Percentiles rank a stretch among this genome's conserved stretches.
phyloP scores from a whole-genome alignment of 92 coral and sea anemone genomes.

The Phenganax marumi region DNA sequence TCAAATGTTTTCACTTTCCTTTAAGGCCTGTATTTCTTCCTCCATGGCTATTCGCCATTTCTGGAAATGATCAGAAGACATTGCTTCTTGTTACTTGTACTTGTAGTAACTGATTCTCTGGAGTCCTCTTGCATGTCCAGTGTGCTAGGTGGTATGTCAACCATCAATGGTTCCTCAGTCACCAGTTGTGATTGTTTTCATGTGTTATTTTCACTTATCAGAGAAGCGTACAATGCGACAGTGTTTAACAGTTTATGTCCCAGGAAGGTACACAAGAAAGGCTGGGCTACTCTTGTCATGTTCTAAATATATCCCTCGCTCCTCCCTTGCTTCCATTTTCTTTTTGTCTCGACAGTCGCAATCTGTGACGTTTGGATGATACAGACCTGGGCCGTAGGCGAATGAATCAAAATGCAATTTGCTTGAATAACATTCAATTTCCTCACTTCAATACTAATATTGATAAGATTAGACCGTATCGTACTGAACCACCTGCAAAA shows the following conservation, averaged over 20 bases:
- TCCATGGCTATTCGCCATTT: slow-evolving; percentile 3
- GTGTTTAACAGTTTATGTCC: not conserved
- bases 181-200: not conserved
- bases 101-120: not conserved
- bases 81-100: not conserved
- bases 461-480: no score
- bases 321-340: slow-evolving; percentile 34
- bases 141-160: not conserved
- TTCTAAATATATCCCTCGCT: slow-evolving; percentile 7
- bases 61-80: no score
- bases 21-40: no score
- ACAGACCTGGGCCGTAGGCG: no score
- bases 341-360: slow-evolving; percentile 38
- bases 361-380: no score
- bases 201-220: not conserved
- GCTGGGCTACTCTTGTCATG: slow-evolving; percentile 9
- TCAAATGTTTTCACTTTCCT: slow-evolving; percentile 30
- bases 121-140: not conserved
- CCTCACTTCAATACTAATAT: no score
- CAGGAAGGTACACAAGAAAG: not conserved
- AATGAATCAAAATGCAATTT: no score
- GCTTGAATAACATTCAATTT: no score
- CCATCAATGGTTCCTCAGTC: slow-evolving; percentile 1
- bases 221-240: slow-evolving; percentile 8
- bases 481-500: no score